Conservation (phyloP, 2,888 invertebrate species). For the Eudasyphora cyanicolor region DNA sequence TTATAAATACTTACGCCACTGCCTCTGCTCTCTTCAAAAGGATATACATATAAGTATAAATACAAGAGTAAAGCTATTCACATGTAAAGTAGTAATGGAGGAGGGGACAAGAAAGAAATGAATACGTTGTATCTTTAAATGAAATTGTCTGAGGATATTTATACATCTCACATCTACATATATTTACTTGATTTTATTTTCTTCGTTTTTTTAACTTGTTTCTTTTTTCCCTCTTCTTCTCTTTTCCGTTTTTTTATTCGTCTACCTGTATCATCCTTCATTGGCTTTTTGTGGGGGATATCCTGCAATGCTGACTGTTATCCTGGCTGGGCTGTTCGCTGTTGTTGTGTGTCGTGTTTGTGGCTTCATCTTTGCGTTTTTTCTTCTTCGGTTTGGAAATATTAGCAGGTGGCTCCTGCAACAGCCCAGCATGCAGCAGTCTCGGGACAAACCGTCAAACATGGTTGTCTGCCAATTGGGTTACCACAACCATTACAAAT, state of each 20-base stretch:
- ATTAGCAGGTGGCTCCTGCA: constrained; percentile 66
- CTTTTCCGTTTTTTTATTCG: neutral
- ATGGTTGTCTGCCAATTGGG: constrained; percentile 82
- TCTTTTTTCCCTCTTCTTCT: neutral
- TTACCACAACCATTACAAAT: constrained; percentile 87
- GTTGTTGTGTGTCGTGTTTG: neutral
- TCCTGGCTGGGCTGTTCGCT: neutral
- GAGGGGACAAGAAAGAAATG: neutral
- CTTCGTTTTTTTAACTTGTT: neutral
- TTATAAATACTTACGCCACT: neutral
- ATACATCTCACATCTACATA: neutral
- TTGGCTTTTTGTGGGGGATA: constrained; percentile 15
- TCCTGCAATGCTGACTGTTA: neutral
- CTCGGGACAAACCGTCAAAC: constrained; percentile 62
- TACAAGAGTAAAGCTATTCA: neutral
- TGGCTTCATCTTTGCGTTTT: neutral
- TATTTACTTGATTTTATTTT: constrained; percentile 10
- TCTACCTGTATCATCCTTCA: neutral
- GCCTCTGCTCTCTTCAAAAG: neutral
- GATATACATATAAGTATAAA: neutral
- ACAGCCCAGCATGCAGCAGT: constrained; percentile 64
- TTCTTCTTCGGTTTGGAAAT: neutral
- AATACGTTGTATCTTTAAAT: too few relatives aligned
- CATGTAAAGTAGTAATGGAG: neutral
- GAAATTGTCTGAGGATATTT: too few relatives aligned